Percentiles rank a stretch among this genome's conserved stretches.
Conservation (phyloP, 2,113 vertebrate genomes). For the Vidua macroura region DNA sequence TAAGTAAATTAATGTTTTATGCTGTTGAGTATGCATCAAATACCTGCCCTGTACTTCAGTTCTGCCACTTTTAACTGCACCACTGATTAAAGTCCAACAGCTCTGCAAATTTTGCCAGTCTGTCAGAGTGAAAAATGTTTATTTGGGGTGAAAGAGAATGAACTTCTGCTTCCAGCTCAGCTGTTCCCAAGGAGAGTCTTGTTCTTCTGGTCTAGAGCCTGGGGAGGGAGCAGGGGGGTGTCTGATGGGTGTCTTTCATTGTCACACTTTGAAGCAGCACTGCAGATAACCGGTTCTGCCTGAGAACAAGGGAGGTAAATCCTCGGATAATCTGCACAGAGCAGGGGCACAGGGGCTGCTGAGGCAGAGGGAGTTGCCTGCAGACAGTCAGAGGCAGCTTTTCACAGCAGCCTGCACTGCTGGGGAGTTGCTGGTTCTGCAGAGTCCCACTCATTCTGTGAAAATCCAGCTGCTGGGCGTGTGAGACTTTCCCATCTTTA, state of each 20-base stretch:
- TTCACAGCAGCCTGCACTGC: neutral
- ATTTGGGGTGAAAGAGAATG: neutral
- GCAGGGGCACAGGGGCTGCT: neutral
- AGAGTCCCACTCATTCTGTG: rapidly evolving
- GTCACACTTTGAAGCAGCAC: neutral
- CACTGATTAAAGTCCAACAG: neutral
- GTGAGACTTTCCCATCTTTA: neutral
- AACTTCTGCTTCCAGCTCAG: neutral
- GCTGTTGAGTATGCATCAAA: neutral
- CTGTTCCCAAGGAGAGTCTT: neutral
- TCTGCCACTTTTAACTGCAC: neutral
- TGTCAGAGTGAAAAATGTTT: neutral
- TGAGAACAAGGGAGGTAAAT: neutral
- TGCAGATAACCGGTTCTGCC: neutral
- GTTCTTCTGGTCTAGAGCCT: neutral
- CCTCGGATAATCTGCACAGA: neutral
- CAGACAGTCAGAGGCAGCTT: neutral
- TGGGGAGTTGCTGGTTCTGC: neutral
- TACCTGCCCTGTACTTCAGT: neutral
- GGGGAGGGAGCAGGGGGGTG: neutral
- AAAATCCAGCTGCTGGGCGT: neutral
- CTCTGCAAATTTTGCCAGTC: neutral
- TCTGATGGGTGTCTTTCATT: neutral
- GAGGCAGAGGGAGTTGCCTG: neutral
- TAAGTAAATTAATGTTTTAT: neutral